These are phyloP conservation scores for Crypturellus tataupa DNA, from an alignment of 2,797 vertebrate species.

Conservation along the genomic window DNA sequence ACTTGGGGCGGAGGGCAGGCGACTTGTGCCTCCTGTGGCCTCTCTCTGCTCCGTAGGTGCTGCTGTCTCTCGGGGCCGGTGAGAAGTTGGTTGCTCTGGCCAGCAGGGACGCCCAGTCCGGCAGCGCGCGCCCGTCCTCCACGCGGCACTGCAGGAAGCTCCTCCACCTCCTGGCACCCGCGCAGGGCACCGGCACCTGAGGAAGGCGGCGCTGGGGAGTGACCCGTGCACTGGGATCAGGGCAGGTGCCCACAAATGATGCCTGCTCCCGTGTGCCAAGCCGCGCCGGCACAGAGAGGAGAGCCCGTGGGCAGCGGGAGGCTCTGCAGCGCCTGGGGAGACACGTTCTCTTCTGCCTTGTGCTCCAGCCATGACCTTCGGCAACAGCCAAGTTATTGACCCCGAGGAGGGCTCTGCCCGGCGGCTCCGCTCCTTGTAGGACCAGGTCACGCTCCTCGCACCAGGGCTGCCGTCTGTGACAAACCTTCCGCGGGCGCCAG, in stretches of 20 bases:
- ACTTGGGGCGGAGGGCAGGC: background rate
- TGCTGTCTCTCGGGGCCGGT: constrained; percentile 78
- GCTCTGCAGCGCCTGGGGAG: background rate
- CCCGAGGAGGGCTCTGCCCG: background rate
- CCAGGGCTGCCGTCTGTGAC: no score
- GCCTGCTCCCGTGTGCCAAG: background rate
- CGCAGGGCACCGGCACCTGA: background rate
- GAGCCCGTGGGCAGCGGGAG: background rate
- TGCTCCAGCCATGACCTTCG: background rate
- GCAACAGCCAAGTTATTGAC: accelerated
- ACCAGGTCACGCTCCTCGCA: background rate
- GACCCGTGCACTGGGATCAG: accelerated
- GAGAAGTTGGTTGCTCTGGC: constrained; percentile 71
- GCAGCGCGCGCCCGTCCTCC: constrained; percentile 13
- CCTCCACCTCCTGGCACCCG: constrained; percentile 65
- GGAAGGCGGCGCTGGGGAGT: accelerated
- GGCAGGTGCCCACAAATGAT: background rate
- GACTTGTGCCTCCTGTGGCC: background rate
- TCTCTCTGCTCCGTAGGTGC: constrained; percentile 64
- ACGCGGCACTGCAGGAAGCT: constrained; percentile 74
- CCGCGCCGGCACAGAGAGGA: background rate
- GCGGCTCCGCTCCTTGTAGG: background rate
- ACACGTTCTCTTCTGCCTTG: accelerated
- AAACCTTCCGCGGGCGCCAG: no score
- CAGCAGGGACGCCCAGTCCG: background rate